phyloP scores from a whole-genome alignment of 2,888 invertebrate species.

The Pelosia muscerda region DNA sequence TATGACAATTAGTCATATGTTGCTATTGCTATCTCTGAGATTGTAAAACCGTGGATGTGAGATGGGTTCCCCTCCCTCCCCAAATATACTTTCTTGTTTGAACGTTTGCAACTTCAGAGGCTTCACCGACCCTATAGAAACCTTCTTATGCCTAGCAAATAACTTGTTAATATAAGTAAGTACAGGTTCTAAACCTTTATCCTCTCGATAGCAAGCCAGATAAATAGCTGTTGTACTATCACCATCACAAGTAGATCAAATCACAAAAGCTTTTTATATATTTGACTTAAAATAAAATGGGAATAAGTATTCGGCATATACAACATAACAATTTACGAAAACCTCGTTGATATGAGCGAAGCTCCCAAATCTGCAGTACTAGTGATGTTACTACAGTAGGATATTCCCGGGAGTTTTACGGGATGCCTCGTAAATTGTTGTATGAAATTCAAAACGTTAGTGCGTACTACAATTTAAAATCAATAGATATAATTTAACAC shows the following conservation, averaged over 20 bases:
- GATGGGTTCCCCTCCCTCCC: no score
- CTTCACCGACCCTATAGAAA: no score
- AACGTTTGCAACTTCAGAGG: no score
- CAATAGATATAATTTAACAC: neutral
- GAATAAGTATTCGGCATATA: slow-evolving; percentile 21
- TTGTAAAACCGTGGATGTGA: no score
- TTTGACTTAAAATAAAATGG: slow-evolving; percentile 10
- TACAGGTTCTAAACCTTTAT: neutral
- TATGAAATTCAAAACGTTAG: no score
- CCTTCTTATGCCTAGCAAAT: no score
- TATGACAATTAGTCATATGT: no score
- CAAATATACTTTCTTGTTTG: no score
- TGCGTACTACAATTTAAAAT: neutral
- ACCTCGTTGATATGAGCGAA: slow-evolving; percentile 34
- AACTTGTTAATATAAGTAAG: no score
- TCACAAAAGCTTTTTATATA: neutral
- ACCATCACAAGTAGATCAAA: neutral
- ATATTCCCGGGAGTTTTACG: neutral
- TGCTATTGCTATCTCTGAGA: no score
- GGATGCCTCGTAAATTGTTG: neutral
- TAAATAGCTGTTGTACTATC: neutral
- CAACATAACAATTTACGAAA: slow-evolving; percentile 44
- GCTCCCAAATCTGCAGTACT: slow-evolving; percentile 38
- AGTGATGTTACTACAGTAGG: slow-evolving; percentile 30
- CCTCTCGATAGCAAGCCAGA: neutral